Percentiles rank a stretch among this genome's conserved stretches.
Evolutionary conservation across 2,797 vertebrate species (phyloP).

Genomic region (Chelidonichthys spinosus): DNA sequence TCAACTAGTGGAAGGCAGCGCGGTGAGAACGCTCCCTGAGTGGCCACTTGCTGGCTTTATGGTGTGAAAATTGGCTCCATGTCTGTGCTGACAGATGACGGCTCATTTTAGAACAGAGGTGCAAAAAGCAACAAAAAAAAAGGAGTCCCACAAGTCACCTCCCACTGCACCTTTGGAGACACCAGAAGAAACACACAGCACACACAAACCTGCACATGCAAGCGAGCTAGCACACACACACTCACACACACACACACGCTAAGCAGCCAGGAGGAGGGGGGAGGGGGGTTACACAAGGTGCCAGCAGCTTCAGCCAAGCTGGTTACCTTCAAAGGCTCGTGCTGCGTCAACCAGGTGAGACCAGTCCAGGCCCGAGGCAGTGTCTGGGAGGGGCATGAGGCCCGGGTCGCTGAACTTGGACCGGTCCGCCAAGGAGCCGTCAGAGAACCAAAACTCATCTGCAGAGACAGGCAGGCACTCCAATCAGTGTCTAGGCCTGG

Average conservation of each 20-base stretch:
- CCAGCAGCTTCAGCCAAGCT: constrained; percentile 77
- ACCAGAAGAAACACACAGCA: constrained; percentile 51
- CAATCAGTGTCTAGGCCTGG: constrained; percentile 70
- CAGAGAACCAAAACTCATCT: constrained; percentile 99
- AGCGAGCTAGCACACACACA: constrained; percentile 52
- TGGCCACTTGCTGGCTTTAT: constrained; percentile 59
- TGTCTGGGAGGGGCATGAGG: constrained; percentile 97
- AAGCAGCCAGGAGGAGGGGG: constrained; percentile 53
- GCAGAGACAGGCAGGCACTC: constrained; percentile 81
- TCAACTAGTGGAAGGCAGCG: constrained; percentile 47
- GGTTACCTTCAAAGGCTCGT: constrained; percentile 97
- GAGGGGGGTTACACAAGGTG: constrained; percentile 58
- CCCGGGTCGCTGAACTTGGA: constrained; percentile 95
- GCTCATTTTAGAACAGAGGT: constrained; percentile 56
- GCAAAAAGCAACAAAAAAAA: constrained; percentile 54
- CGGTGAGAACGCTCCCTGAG: constrained; percentile 55
- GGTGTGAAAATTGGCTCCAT: constrained; percentile 64
- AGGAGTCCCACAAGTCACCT: constrained; percentile 59
- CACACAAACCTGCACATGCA: constrained; percentile 70
- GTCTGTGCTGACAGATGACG: constrained; percentile 51
- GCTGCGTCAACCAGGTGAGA: constrained; percentile 96
- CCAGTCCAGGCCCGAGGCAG: constrained; percentile 94
- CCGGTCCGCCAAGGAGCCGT: constrained; percentile 95
- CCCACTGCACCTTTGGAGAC: constrained; percentile 54
- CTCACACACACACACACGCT: constrained; percentile 22